Conservation (phyloP, 2,888 invertebrate species). For the Melanchra persicariae region DNA sequence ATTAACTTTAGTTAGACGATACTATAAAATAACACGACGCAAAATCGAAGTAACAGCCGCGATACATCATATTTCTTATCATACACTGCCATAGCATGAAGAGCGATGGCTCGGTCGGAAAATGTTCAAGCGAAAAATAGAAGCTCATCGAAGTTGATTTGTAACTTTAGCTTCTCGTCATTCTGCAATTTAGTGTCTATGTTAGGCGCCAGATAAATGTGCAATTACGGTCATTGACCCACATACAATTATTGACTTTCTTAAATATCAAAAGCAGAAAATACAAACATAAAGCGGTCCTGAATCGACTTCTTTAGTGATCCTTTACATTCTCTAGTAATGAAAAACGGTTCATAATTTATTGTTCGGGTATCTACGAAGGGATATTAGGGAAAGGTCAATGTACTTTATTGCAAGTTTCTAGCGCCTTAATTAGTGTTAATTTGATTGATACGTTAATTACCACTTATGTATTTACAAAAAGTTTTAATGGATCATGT, state of each 20-base stretch:
- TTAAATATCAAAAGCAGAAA: too few relatives aligned
- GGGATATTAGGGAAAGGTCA: too few relatives aligned
- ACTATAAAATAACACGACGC: conserved; percentile 35
- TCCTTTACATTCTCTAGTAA: too few relatives aligned
- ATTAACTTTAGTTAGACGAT: conserved; percentile 28
- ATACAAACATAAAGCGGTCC: too few relatives aligned
- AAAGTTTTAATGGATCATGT: conserved; percentile 4
- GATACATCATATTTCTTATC: conserved; percentile 58
- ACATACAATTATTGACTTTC: too few relatives aligned
- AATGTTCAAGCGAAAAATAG: conserved; percentile 37
- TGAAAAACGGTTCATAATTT: too few relatives aligned
- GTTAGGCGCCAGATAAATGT: too few relatives aligned
- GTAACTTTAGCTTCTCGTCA: conserved; percentile 27
- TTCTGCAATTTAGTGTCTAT: conserved; percentile 2
- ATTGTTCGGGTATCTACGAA: too few relatives aligned
- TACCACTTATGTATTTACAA: background rate
- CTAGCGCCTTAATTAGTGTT: too few relatives aligned
- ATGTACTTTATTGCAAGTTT: too few relatives aligned
- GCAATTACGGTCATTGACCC: too few relatives aligned
- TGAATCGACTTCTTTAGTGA: too few relatives aligned
- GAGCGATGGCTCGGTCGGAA: conserved; percentile 43
- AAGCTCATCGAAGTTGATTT: conserved; percentile 28
- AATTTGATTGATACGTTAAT: conserved; percentile 28
- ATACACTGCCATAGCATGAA: conserved; percentile 41
- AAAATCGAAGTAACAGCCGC: conserved; percentile 51